Conservation (phyloP, 2,113 vertebrate genomes). For the Scolopax mira region DNA sequence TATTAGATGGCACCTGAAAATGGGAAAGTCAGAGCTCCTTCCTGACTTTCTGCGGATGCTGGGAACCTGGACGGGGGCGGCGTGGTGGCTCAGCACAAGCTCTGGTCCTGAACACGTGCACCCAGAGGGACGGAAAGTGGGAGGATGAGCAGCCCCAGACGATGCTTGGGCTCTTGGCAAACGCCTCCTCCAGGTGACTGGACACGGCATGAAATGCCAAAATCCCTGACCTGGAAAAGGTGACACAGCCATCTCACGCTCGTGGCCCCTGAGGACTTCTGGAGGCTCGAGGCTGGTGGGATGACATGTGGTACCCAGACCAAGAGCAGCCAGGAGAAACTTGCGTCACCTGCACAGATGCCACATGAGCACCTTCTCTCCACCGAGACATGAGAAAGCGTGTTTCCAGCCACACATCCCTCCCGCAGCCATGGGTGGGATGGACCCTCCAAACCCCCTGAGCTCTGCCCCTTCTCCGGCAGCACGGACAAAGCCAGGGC, state of each 20-base stretch:
- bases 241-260: rapidly evolving
- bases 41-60: background rate
- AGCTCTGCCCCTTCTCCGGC: background rate
- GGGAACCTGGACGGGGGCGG: background rate
- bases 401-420: background rate
- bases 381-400: background rate
- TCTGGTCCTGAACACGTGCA: rapidly evolving
- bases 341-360: background rate
- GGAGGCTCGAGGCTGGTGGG: background rate
- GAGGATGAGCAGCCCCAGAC: background rate
- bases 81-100: background rate
- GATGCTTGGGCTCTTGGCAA: background rate
- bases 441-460: background rate
- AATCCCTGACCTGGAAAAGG: background rate
- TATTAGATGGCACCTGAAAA: background rate
- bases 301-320: rapidly evolving
- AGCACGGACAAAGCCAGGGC: background rate
- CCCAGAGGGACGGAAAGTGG: background rate
- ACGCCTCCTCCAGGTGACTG: background rate
- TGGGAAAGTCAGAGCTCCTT: background rate
- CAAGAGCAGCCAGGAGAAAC: background rate
- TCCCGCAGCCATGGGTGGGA: background rate
- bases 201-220: rapidly evolving
- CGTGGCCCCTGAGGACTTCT: background rate
- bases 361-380: background rate